A percentile compares a stretch with the other conserved stretches of the same genome.
These are phyloP conservation scores for Asbolus verrucosus DNA, from an alignment of 1,140 invertebrate species.

Conservation along the genomic window DNA sequence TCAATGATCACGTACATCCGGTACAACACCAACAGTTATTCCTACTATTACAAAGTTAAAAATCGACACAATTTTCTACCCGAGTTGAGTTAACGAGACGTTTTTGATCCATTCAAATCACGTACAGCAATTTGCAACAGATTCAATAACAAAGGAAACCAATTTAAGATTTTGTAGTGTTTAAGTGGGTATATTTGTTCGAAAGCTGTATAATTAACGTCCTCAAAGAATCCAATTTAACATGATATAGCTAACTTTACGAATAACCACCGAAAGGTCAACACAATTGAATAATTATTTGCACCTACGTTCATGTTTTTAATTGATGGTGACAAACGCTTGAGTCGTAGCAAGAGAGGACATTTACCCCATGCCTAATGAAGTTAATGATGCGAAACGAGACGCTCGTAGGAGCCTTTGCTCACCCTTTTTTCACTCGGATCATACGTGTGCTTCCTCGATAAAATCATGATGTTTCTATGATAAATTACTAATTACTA, in stretches of 20 bases:
- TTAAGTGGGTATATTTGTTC: background rate
- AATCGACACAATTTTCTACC: conserved; percentile 36
- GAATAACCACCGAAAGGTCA: too few species aligned
- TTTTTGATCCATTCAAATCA: conserved; percentile 24
- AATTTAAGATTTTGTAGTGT: conserved; percentile 7
- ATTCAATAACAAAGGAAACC: conserved; percentile 15
- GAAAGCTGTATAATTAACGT: background rate
- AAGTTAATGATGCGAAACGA: conserved; percentile 21
- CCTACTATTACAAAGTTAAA: conserved; percentile 23
- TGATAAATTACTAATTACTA: conserved; percentile 16
- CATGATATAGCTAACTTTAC: too few species aligned
- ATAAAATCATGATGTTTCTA: background rate
- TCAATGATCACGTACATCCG: conserved; percentile 17
- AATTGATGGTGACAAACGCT: background rate
- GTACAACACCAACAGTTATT: conserved; percentile 36
- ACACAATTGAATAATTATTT: conserved; percentile 2
- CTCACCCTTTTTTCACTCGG: background rate
- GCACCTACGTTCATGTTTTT: conserved; percentile 15
- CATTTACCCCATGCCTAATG: conserved; percentile 10
- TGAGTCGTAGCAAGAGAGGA: background rate
- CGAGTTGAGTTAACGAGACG: conserved; percentile 21
- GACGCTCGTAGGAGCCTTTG: conserved; percentile 10
- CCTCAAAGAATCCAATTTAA: too few species aligned
- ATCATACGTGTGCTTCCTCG: background rate
- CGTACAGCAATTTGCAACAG: conserved; percentile 28